A percentile compares a stretch with the other conserved stretches of the same genome.
phyloP scores from a whole-genome alignment of 2,113 vertebrate genomes.

The Hipposideros armiger region DNA sequence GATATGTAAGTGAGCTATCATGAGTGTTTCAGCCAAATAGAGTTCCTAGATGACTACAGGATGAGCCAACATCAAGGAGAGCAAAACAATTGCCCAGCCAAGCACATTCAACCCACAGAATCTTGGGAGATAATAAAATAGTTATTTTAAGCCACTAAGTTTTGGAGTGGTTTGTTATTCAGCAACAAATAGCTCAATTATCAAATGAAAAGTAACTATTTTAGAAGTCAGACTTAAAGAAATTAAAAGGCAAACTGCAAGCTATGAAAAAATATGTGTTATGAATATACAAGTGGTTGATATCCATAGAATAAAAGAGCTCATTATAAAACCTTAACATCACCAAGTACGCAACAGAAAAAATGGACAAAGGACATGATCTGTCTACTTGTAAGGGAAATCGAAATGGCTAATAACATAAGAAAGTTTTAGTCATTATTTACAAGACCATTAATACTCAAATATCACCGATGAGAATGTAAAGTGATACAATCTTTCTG shows the following conservation, averaged over 20 bases:
- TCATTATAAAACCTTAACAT: slow-evolving; percentile 14
- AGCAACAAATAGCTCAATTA: neutral
- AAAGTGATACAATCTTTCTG: neutral
- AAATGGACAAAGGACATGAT: neutral
- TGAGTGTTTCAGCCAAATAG: neutral
- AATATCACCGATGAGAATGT: neutral
- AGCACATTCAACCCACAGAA: neutral
- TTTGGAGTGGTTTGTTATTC: neutral
- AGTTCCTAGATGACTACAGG: neutral
- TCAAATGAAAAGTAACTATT: slow-evolving; percentile 21
- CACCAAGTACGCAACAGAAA: neutral
- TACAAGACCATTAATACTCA: neutral
- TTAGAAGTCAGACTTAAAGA: neutral
- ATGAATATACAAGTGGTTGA: neutral
- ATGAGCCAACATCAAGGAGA: neutral
- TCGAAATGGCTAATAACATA: neutral
- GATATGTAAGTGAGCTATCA: neutral
- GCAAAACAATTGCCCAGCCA: neutral
- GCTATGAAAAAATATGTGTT: neutral
- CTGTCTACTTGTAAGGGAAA: neutral
- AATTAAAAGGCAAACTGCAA: slow-evolving; percentile 38
- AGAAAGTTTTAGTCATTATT: neutral
- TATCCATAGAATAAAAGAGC: neutral
- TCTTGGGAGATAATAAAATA: neutral
- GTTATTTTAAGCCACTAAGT: neutral